A percentile compares a stretch with the other conserved stretches of the same genome.
phyloP scores from a whole-genome alignment of 2,113 vertebrate species.

The Cnemophilus loriae region DNA sequence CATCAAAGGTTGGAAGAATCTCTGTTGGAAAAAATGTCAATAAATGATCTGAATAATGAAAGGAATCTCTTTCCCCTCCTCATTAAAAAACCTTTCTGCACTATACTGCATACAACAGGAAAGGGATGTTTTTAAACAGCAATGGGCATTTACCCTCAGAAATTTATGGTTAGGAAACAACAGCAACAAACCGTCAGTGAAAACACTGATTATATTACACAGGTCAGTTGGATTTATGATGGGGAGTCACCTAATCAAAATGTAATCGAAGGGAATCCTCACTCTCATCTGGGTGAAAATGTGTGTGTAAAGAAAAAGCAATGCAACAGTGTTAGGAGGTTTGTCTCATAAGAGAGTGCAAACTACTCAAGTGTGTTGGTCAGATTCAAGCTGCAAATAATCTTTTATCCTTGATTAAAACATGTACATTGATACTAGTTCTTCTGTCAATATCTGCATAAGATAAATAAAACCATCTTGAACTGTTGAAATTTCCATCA shows the following conservation, averaged over 20 bases:
- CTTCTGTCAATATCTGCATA: not conserved
- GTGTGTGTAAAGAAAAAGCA: not conserved
- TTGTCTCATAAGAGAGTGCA: not conserved
- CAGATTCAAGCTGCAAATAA: not conserved
- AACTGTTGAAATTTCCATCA: not conserved
- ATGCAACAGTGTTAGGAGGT: not conserved
- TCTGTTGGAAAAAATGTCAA: slow-evolving; percentile 36
- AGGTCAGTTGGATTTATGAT: not conserved
- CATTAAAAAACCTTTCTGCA: not conserved
- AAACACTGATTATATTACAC: not conserved
- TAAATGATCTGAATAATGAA: not conserved
- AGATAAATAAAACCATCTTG: not conserved
- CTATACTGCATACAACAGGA: not conserved
- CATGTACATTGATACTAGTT: not conserved
- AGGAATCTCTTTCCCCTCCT: not conserved
- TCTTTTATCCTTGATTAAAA: not conserved
- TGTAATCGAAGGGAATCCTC: not conserved
- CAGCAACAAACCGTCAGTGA: not conserved
- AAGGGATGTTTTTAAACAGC: not conserved
- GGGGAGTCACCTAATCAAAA: not conserved
- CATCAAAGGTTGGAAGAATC: slow-evolving; percentile 40
- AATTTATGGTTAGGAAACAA: not conserved
- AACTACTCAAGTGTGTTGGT: not conserved
- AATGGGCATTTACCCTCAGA: not conserved
- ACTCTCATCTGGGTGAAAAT: not conserved